Evolutionary conservation across 1,140 invertebrate genomes (phyloP), one percentile per base, ranked within the genome.

Genomic region (Caenorhabditis latens): DNA sequence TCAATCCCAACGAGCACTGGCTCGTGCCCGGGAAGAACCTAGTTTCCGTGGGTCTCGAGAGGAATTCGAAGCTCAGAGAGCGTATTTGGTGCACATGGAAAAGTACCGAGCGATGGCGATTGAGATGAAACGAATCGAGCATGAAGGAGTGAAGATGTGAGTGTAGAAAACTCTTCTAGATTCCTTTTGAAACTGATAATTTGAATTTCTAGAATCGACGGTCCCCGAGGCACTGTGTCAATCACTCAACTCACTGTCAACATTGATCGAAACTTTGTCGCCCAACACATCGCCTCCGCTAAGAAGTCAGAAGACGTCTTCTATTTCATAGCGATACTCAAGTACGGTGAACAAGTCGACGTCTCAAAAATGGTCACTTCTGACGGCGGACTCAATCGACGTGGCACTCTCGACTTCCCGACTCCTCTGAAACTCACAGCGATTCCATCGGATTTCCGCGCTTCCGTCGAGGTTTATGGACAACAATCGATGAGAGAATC

Each of bases 291-390:
- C 53, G 71, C 40, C 21, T 50, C 71, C 0, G 5, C n/a, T 4
- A 43, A 24, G n/a, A 79, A 79, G 9, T 43, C 46, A 7, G 71
- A 79, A 32, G 71, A 79, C 11, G 50, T 79, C 11, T 79, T 55
- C 84, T 85, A 85, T 53, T 85, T 85, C 53, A n/a, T 48, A 9
- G 50, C 67, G 6, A 57, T 85, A 4, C 67, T 85, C 8, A 65
- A 67, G 11, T 61, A 53, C 50, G 84, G 13, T 32, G 84, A 85
- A 4, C 46, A 85, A 24, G 84, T 85, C 7, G 63, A 71, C 53
- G 63, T 71, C 42, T 75, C 84, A 13, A 79, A 50, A 16, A 75
- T 85, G n/a, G 84, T 85, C 42, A 71, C 84, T 0, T 53, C 43
- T 2, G 84, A 85, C 16, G 43, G 32, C 2, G 84, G 63, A 19